phyloP scores from a whole-genome alignment of 2,888 invertebrate species.

The Cylloceria caligata region DNA sequence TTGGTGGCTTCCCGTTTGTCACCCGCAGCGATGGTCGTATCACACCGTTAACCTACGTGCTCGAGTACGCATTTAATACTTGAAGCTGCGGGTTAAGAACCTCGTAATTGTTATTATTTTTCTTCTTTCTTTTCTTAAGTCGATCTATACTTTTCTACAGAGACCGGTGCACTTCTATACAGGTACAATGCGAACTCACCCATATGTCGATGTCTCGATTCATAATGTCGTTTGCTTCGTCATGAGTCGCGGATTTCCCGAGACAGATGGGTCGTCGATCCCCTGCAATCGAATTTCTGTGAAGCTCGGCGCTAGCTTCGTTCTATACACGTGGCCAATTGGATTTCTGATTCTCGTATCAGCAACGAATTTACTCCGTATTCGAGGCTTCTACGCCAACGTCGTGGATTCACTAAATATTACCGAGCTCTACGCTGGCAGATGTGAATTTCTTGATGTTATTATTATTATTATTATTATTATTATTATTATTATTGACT shows the following conservation, averaged over 20 bases:
- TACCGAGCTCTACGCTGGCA: background rate
- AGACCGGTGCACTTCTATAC: background rate
- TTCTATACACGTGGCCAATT: constrained; percentile 48
- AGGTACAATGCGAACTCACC: background rate
- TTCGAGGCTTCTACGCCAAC: background rate
- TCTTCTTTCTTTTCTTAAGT: too few relatives aligned
- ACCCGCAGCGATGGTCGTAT: constrained; percentile 22
- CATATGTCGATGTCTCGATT: constrained; percentile 36
- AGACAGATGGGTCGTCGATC: constrained; percentile 58
- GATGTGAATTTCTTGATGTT: background rate
- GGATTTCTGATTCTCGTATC: constrained; percentile 51
- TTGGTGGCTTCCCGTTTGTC: constrained; percentile 52
- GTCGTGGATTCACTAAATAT: constrained; percentile 20
- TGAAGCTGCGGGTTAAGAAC: constrained; percentile 12
- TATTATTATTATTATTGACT: constrained; percentile 11
- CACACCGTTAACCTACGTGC: constrained; percentile 9
- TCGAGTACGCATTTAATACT: background rate
- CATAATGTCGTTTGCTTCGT: constrained; percentile 48
- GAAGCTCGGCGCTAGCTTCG: constrained; percentile 26
- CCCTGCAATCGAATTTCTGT: constrained; percentile 62
- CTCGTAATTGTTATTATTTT: background rate
- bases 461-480: constrained; percentile 17
- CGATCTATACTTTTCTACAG: too few relatives aligned
- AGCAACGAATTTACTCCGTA: constrained; percentile 32
- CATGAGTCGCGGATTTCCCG: background rate